phyloP scores from a whole-genome alignment of 2,797 vertebrate species.

The Odontamblyopus rebecca region DNA sequence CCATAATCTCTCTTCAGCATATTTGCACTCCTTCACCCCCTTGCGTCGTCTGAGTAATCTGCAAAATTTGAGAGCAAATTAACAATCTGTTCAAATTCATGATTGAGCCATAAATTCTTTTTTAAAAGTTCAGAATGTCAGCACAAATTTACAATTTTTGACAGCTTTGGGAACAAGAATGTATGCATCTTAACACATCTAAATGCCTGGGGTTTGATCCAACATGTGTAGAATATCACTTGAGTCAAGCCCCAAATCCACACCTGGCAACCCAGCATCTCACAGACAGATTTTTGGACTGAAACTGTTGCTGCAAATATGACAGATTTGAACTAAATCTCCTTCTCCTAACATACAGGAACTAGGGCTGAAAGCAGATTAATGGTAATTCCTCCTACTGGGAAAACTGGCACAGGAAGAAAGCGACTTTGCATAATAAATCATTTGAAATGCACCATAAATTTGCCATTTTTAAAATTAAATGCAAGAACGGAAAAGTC shows the following conservation, averaged over 20 bases:
- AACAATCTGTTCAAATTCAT: conserved; percentile 1
- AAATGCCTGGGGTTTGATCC: neutral
- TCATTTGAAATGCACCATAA: neutral
- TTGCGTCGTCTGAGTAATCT: neutral
- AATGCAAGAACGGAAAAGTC: neutral
- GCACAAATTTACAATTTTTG: neutral
- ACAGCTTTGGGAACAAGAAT: neutral
- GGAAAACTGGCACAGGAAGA: neutral
- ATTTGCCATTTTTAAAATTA: neutral
- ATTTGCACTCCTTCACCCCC: neutral
- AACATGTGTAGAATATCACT: neutral
- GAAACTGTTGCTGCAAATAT: neutral
- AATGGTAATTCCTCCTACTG: neutral
- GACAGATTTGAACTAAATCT: neutral
- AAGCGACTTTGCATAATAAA: neutral
- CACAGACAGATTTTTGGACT: neutral
- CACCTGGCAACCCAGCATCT: neutral
- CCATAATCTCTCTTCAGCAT: neutral
- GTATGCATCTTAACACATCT: neutral
- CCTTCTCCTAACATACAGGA: neutral
- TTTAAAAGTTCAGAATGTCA: neutral
- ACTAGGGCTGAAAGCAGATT: neutral
- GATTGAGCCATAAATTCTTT: neutral
- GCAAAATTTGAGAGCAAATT: neutral
- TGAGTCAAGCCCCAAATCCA: neutral